Evolutionary conservation across 2,113 vertebrate genomes (phyloP), one percentile per base, ranked within the genome.

Genomic region (Pontoporia blainvillei): DNA sequence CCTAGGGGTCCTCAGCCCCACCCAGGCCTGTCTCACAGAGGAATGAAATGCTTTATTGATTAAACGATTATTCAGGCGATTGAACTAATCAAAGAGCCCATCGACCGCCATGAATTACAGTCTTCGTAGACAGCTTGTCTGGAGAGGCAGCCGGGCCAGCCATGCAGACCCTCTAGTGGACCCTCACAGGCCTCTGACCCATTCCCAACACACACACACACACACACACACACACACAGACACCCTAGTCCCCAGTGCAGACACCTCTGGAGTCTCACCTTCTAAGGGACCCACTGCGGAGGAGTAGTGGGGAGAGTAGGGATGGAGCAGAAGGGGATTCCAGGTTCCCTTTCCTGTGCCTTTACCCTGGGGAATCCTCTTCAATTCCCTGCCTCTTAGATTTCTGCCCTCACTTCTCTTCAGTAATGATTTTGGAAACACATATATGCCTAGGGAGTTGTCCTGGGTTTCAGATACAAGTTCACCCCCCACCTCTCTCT

Each of bases 11-110:
- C 82, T 86, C 89, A 85, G 15, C 85, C 92, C 96, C 97, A 98
- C 94, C 96, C 84, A 64, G 78, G 83, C 86, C 93, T 76, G 90
- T 94, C 39, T 85, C 86, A 10, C 57, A 41, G 94, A 96, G 94
- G 97, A 96, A 98, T 97, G 95, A 98, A 98, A 98, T 97, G 98
- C 98, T 97, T 97, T 98, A 99, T 99, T 98, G 99, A 99, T 99
- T 98, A 98, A 98, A 98, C 61, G 97, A 98, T 99, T 98, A 98
- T 98, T 98, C 98, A 98, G 98, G 97, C 98, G 96, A 98, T 98
- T 99, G 98, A 98, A 98, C 98, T 98, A 99, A 99, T 99, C 98
- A 98, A 98, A 98, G 98, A 96, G 89, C 94, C 49, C 96, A 98
- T 98, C 98, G 98, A 98, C 98, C 97, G 96, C 98, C 95, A 86